Base-by-base conservation (phyloP, 2,797 vertebrate species). In the Myripristis jacobus region DNA sequence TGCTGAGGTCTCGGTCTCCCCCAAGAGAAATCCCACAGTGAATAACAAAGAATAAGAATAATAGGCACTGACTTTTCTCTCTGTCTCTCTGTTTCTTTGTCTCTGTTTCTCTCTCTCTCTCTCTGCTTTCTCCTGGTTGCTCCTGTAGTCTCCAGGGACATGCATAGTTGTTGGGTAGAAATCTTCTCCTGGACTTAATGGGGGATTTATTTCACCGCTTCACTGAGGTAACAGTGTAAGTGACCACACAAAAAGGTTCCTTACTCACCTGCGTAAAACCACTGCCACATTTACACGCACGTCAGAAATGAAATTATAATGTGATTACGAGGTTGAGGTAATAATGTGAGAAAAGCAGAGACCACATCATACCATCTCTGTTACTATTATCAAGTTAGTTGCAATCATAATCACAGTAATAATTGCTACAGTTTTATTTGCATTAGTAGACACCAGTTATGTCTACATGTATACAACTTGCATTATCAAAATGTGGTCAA, bases 1-100 rank as follows among this genome's bases (percentile, higher is more conserved):
- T 85, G 85, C 85, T 87, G 85, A 77, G 77, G 79, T 87, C 81
- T 73, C 74, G 69, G 55, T 19, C 66, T 82, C 80, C 18, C 59
- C 69, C 76, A 18, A 60, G 86, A 81, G 84, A 82, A 86, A 83
- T 81, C 61, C 34, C 75, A 66, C 75, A 73, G 65, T 62, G 65
- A 81, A 77, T 81, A 64, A 72, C 51, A 81, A 65, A 67, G 53
- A 66, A 66, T 16, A 80, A 74, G 62, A 62, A 73, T 66, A 77
- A 75, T 54, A 73, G 76, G 70, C 66, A 60, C 62, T 51, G 34
- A 58, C 75, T 56, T 25, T 25, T 55, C 41, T 70, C 47, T 64
- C 13, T 21, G 11, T 56, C 29, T 56, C 4, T 21, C 10, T 3
- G 21, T 46, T 43, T n/a, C 53, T 83, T 50, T 79, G 75, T 71